phyloP scores from a whole-genome alignment of 2,888 invertebrate genomes.

The Phaonia tiefii region DNA sequence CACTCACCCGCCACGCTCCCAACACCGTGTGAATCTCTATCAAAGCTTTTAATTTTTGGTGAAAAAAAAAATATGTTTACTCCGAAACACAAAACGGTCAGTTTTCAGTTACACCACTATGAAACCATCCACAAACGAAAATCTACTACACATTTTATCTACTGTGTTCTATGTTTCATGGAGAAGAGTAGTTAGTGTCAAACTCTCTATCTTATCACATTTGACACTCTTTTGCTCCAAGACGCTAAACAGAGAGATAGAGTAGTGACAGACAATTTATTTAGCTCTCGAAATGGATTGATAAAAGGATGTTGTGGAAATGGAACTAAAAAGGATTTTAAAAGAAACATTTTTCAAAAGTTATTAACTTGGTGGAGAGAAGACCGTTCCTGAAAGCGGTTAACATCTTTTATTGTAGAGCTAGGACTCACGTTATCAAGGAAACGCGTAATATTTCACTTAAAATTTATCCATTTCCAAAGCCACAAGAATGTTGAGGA shows the following conservation, averaged over 20 bases:
- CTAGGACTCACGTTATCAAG: too few relatives aligned
- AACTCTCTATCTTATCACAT: conserved; percentile 10
- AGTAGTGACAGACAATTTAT: not conserved
- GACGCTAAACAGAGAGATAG: not conserved
- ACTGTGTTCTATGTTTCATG: conserved; percentile 27
- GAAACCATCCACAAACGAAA: conserved; percentile 54
- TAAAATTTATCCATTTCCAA: too few relatives aligned
- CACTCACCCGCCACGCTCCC: not conserved
- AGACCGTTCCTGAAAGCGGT: too few relatives aligned
- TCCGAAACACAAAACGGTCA: not conserved
- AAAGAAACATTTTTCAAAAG: too few relatives aligned
- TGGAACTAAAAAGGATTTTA: too few relatives aligned
- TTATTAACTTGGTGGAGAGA: too few relatives aligned
- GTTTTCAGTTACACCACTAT: conserved; percentile 47
- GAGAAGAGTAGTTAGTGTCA: not conserved
- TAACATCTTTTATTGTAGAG: too few relatives aligned
- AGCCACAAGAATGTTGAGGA: too few relatives aligned
- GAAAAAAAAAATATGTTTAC: conserved; percentile 24
- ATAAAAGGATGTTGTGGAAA: too few relatives aligned
- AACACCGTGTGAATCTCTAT: conserved; percentile 2
- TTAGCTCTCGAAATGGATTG: too few relatives aligned
- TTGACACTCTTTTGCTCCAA: not conserved
- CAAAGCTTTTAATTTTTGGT: conserved; percentile 14
- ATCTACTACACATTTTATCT: conserved; percentile 47
- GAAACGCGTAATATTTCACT: too few relatives aligned